These are phyloP conservation scores for Sinhomidia bicolor DNA, from an alignment of 2,888 invertebrate genomes.

Conservation along the genomic window DNA sequence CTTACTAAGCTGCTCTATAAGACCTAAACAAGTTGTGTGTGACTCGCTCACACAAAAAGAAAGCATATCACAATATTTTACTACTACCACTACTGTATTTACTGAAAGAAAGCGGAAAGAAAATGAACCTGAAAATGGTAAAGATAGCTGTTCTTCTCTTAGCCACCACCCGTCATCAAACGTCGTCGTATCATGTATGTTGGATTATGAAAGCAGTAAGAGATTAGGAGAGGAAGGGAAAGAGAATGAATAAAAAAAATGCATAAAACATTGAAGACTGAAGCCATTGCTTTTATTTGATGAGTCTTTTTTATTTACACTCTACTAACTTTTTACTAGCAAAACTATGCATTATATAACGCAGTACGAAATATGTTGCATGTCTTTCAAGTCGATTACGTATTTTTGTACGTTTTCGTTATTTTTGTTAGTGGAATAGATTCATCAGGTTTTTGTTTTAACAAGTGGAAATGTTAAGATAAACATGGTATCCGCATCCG, in stretches of 20 bases:
- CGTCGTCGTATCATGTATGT: neutral
- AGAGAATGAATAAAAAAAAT: no score
- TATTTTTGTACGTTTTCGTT: neutral
- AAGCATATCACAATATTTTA: no score
- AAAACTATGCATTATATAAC: neutral
- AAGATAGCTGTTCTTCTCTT: no score
- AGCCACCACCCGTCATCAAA: no score
- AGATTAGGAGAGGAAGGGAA: neutral
- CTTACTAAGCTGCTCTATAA: no score
- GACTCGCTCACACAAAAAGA: neutral
- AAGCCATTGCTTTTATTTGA: conserved; percentile 28
- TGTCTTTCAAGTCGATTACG: neutral
- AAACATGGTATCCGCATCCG: no score
- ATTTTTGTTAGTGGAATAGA: no score
- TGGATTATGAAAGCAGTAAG: conserved; percentile 10
- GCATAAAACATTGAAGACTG: neutral
- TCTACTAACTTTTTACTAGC: conserved; percentile 15
- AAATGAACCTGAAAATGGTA: no score
- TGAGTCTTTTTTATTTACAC: conserved; percentile 53
- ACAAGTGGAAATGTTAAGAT: no score
- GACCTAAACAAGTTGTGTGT: neutral
- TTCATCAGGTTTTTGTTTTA: no score
- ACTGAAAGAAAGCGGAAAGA: no score
- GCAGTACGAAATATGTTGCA: neutral
- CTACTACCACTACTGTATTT: no score